phyloP scores from a whole-genome alignment of 2,113 vertebrate species.

The Junco hyemalis region DNA sequence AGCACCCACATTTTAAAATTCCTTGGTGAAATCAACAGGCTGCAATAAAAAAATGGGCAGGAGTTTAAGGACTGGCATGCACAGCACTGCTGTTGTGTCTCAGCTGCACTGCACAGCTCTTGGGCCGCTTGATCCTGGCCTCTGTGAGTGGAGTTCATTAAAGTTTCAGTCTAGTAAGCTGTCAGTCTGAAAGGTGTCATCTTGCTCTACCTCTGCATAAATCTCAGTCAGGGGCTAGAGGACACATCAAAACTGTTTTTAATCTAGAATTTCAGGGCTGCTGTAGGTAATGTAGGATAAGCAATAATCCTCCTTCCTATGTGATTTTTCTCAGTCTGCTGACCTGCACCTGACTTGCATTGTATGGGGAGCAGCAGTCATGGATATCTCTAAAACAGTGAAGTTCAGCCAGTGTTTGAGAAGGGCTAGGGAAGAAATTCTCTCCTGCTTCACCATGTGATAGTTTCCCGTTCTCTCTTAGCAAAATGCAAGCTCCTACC shows the following conservation, averaged over 20 bases:
- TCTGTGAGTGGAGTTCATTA: rapidly evolving
- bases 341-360: not conserved
- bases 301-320: not conserved
- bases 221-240: not conserved
- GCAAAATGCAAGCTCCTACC: not conserved
- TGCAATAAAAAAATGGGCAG: not conserved
- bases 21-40: not conserved
- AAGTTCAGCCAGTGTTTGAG: not conserved
- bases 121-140: not conserved
- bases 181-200: not conserved
- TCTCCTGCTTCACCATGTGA: not conserved
- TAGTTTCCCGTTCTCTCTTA: not conserved
- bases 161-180: not conserved
- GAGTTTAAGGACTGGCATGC: not conserved
- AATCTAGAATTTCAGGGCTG: not conserved
- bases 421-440: not conserved
- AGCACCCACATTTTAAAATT: not conserved
- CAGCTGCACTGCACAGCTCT: not conserved
- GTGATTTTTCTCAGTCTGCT: not conserved
- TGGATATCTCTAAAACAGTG: not conserved
- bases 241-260: not conserved
- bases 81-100: not conserved
- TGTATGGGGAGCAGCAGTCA: not conserved
- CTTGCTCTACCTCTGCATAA: not conserved
- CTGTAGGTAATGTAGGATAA: not conserved